Evolutionary conservation across 2,797 vertebrate genomes (phyloP).

Genomic region (Philypnodon macrostomus): DNA sequence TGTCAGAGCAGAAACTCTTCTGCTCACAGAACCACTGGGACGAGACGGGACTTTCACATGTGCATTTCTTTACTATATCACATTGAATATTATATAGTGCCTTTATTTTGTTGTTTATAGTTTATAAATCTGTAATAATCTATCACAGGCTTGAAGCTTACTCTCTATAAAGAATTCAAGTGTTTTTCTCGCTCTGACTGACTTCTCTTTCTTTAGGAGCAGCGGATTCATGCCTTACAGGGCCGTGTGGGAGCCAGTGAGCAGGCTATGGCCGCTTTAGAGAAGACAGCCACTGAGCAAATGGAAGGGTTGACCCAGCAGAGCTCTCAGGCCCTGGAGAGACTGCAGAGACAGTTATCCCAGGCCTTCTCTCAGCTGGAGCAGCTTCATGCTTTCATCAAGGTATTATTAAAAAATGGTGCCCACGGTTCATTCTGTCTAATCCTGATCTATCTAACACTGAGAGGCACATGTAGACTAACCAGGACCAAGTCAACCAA

Average conservation of each 20-base stretch:
- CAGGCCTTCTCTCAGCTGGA: slow-evolving; percentile 78
- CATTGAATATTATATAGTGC: too few species aligned
- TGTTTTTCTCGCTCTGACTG: slow-evolving; percentile 19
- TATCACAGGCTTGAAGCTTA: not conserved
- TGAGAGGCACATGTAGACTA: too few species aligned
- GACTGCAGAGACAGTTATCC: slow-evolving; percentile 78
- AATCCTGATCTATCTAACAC: too few species aligned
- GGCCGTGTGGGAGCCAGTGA: slow-evolving; percentile 78
- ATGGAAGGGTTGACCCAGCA: slow-evolving; percentile 83
- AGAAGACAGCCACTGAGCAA: slow-evolving; percentile 80
- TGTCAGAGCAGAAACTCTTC: too few species aligned
- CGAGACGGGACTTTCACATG: too few species aligned
- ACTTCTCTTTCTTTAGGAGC: slow-evolving; percentile 68
- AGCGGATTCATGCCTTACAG: slow-evolving; percentile 75
- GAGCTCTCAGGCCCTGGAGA: slow-evolving; percentile 80
- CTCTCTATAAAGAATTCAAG: slow-evolving; percentile 8
- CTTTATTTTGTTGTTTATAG: not conserved
- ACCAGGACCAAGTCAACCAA: too few species aligned
- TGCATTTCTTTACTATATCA: too few species aligned
- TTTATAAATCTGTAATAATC: not conserved
- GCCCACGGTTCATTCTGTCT: not conserved
- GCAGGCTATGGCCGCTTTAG: slow-evolving; percentile 77
- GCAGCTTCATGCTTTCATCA: slow-evolving; percentile 83
- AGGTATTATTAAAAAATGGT: slow-evolving; percentile 69
- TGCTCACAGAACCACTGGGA: too few species aligned